These are phyloP conservation scores for Mellivora capensis DNA, from an alignment of 2,113 vertebrate species.

Conservation along the genomic window DNA sequence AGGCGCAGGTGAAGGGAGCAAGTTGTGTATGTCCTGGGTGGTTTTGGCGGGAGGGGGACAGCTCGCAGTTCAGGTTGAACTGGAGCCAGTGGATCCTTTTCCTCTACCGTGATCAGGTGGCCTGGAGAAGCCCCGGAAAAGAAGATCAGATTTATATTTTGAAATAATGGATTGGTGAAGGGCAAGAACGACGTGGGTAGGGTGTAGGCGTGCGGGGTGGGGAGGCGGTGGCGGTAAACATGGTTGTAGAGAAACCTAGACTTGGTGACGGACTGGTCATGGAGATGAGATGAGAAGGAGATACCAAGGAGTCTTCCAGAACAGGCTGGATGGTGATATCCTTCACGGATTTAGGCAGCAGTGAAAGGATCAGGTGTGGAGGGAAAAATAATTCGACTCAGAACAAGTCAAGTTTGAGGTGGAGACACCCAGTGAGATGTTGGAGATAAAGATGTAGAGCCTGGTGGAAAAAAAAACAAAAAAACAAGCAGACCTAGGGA, in stretches of 20 bases:
- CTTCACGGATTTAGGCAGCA: background rate
- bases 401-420: background rate
- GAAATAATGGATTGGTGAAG: background rate
- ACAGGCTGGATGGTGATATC: background rate
- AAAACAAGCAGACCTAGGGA: background rate
- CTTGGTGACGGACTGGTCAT: background rate
- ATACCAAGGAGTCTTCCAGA: background rate
- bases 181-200: background rate
- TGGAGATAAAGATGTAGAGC: background rate
- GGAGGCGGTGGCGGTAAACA: background rate
- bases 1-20: background rate
- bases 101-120: background rate
- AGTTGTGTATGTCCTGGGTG: background rate
- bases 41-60: background rate
- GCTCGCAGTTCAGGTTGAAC: background rate
- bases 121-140: background rate
- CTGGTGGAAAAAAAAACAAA: background rate
- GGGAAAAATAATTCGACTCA: background rate
- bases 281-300: background rate
- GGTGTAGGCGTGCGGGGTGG: background rate
- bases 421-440: background rate
- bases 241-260: background rate
- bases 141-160: background rate
- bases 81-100: background rate
- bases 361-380: background rate